Evolutionary conservation across 2,888 invertebrate species (phyloP).

Genomic region (Malthinus seriepunctatus): DNA sequence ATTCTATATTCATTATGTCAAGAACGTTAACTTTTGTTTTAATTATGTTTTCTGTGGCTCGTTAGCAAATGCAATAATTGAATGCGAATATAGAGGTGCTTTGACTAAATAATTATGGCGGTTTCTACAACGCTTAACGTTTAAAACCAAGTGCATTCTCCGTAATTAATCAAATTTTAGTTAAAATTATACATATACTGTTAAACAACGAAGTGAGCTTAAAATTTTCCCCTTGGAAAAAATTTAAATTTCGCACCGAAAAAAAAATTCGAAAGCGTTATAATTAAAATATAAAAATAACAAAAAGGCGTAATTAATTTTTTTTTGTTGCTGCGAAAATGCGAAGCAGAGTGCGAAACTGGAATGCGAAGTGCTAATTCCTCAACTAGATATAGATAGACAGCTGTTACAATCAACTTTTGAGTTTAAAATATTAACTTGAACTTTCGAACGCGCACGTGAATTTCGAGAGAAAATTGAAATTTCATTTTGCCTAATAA

Average conservation of each 20-base stretch:
- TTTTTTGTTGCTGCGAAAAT: too few species aligned
- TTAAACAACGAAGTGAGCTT: too few species aligned
- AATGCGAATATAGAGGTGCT: slow-evolving; percentile 25
- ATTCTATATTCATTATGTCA: slow-evolving; percentile 28
- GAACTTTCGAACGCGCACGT: slow-evolving; percentile 32
- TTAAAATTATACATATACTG: slow-evolving; percentile 9
- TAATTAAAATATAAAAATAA: too few species aligned
- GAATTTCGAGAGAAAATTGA: slow-evolving; percentile 32
- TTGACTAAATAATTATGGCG: slow-evolving; percentile 25
- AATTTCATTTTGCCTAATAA: slow-evolving; percentile 32
- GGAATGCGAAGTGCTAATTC: slow-evolving; percentile 30
- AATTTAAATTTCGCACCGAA: too few species aligned
- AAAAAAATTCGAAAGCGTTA: too few species aligned
- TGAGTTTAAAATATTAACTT: slow-evolving; percentile 37
- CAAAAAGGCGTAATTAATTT: too few species aligned
- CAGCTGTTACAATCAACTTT: slow-evolving; percentile 38
- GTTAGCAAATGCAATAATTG: slow-evolving; percentile 27
- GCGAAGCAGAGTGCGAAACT: slow-evolving; percentile 18
- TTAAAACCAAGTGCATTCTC: slow-evolving; percentile 14
- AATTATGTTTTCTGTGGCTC: slow-evolving; percentile 28
- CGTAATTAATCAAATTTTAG: slow-evolving; percentile 17
- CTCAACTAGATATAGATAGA: slow-evolving; percentile 35
- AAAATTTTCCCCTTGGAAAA: too few species aligned
- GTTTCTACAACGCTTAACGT: slow-evolving; percentile 13
- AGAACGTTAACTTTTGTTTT: slow-evolving; percentile 28